Evolutionary conservation across 2,113 vertebrate genomes (phyloP), one percentile per base, ranked within the genome.

Genomic region (Jacana jacana): DNA sequence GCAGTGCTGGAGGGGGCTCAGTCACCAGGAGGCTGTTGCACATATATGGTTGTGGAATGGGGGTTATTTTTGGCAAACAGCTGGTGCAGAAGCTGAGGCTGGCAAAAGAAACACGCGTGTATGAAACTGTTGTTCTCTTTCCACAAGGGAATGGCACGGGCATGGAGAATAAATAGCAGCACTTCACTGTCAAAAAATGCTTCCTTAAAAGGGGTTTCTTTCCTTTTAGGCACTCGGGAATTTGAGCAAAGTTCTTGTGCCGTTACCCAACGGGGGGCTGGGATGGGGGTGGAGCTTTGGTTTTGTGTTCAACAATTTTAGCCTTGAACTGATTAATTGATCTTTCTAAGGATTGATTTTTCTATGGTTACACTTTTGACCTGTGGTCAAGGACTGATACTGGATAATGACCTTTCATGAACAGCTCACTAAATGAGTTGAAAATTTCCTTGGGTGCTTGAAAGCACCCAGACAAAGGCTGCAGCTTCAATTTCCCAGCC

Each of bases 11-110:
- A 65, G 60, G 65, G 33, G 78, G 73, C 93, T 77, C 37, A 57
- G 17, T 39, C 72, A 51, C 57, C 7, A 61, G n/a, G 11, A 42
- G 89, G 96, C 97, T 89, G 86, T 81, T 99, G 99, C 96, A 98
- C 99, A 98, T 99, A 99, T 99, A 99, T 98, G 99, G 99, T 93
- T 93, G 96, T 96, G 97, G 97, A 98, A 98, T 87, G 97, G 86
- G 17, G 97, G 98, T 98, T 99, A 99, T 99, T 99, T 99, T 98
- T 96, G 98, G 98, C 98, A 17, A 94, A 97, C 98, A 98, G 97
- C 98, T 98, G 98, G 72, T 92, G 85, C 93, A 76, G 93, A 78
- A 66, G 96, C 97, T 79, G 27, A 35, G 97, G 96, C 86, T 97
- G 93, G 82, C 76, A 54, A 40, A 75, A 70, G 63, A 72, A 78